Base-by-base conservation (phyloP, 2,888 invertebrate species). In the Sinhomidia bicolor region DNA sequence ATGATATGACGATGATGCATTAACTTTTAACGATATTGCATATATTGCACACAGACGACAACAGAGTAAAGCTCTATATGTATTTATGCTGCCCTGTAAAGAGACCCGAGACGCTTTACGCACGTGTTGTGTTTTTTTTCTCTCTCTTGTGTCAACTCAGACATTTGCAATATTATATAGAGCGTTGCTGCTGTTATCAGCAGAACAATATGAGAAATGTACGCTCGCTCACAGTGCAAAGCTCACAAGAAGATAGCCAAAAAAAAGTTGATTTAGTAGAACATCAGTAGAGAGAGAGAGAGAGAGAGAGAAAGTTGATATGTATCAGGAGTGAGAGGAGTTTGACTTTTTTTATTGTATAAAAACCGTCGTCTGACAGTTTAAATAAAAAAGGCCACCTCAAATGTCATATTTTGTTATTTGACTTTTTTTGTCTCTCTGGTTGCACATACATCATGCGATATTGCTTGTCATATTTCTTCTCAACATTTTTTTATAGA, bases 321-420 rank as follows among this genome's bases (percentile, higher is more conserved):
- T n/a, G n/a, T 23, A 29, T 10, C 62, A 29, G 62, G 7, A 68
- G 17, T n/a, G 65, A 36, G 14, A 32, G 57, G 17, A 71, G 47
- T 47, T 47, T n/a, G n/a, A n/a, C n/a, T 36, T 65, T 32, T 65
- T 65, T 71, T 71, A 41, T 71, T 44, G 12, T 44, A 68, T 44
- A 41, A 71, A 36, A 41, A 44, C 10, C 5, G 2, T 71, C 71
- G 23, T 17, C 44, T 71, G 71, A 71, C 41, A 36, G 41, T 44
- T 71, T 44, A 71, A 71, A 71, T 71, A 71, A 71, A 65, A 71
- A 71, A 29, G 71, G 9, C 41, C 6, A 2, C 71, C 41, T 32
- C 12, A 62, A 71, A 71, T 71, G 71, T 71, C 71, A 71, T 71
- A 71, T 71, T 71, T 44, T 80, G 54, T 44, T 57, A 79, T 79